Base-by-base conservation (phyloP, 2,888 invertebrate genomes). In the Cremastinae sp. region DNA sequence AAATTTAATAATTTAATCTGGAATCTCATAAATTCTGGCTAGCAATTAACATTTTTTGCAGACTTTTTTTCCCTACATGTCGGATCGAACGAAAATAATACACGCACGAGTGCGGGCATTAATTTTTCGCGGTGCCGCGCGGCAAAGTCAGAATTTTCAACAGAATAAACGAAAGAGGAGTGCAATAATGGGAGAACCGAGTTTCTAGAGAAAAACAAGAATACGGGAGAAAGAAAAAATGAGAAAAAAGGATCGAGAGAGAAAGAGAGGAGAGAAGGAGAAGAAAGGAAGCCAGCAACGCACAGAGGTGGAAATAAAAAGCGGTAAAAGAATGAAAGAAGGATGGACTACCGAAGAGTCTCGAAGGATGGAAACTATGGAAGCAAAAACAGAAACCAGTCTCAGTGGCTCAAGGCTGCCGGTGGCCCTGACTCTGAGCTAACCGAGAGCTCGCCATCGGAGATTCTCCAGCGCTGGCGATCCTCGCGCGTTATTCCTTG, bases 391-490 rank as follows among this genome's bases (percentile, higher is more conserved):
- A 85, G 85, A 87, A 87, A 86, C 89, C 89, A 88, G 89, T 89
- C 89, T 88, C 88, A 87, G 85, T 87, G 87, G 87, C 87, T 89
- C 89, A 89, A 89, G 89, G 89, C 88, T 89, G 89, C 84, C 84
- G 68, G 74, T 66, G 74, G 49, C 43, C 59, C 61, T 61, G 20
- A 43, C 43, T 53, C 36, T 38, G 59, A 59, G 71, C 59, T 66
- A 66, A 66, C 66, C 51, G 62, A 45, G 59, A 49, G 62, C 56
- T 59, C 56, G 56, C 70, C 62, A 71, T 65, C 75, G 51, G 64
- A 69, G 54, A 62, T 47, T 75, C 74, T 28, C 14, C 16, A 28
- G 28, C 14, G n/a, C 47, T 47, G 36, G 18, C 49, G 22, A 43
- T 66, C 65, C 43, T 62, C 34, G 36, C 66, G 28, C 56, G 59